Evolutionary conservation across 2,888 invertebrate genomes (phyloP).

Genomic region (Branchipolynoe longqiensis): DNA sequence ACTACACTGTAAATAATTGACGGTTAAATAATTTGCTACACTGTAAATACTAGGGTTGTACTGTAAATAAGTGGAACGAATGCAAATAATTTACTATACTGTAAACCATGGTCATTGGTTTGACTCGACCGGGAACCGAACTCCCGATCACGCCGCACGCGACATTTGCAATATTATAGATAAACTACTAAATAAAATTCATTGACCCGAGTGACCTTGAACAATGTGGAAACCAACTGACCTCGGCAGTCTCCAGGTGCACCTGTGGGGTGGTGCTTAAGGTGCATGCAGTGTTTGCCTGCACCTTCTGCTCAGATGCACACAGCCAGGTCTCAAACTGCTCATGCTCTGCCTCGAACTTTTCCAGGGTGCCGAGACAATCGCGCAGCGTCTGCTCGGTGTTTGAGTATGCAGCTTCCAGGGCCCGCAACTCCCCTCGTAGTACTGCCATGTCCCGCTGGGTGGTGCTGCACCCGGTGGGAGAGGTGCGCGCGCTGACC

Average conservation of each 20-base stretch:
- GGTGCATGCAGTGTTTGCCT: slow-evolving; percentile 9
- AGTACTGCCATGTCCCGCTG: slow-evolving; percentile 63
- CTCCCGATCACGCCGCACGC: background rate
- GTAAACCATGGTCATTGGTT: no score
- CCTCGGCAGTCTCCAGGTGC: slow-evolving; percentile 28
- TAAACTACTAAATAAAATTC: background rate
- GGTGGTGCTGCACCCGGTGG: slow-evolving; percentile 58
- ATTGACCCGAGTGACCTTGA: background rate
- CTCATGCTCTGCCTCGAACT: slow-evolving; percentile 57
- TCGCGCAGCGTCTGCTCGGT: slow-evolving; percentile 39
- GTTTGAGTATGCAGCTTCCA: slow-evolving; percentile 18
- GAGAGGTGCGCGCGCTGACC: slow-evolving; percentile 53
- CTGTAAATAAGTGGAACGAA: no score
- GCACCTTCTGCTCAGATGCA: slow-evolving; percentile 60
- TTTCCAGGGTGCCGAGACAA: slow-evolving; percentile 58
- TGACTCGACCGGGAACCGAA: no score
- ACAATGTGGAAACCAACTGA: background rate
- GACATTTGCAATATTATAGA: background rate
- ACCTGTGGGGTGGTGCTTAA: slow-evolving; percentile 10
- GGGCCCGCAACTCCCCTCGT: slow-evolving; percentile 54
- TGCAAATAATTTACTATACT: no score
- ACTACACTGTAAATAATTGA: no score
- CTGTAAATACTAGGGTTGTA: no score
- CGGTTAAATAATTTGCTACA: no score
- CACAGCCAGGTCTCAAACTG: slow-evolving; percentile 62